These are phyloP conservation scores for Podargus strigoides DNA, from an alignment of 2,797 vertebrate species.

Conservation along the genomic window DNA sequence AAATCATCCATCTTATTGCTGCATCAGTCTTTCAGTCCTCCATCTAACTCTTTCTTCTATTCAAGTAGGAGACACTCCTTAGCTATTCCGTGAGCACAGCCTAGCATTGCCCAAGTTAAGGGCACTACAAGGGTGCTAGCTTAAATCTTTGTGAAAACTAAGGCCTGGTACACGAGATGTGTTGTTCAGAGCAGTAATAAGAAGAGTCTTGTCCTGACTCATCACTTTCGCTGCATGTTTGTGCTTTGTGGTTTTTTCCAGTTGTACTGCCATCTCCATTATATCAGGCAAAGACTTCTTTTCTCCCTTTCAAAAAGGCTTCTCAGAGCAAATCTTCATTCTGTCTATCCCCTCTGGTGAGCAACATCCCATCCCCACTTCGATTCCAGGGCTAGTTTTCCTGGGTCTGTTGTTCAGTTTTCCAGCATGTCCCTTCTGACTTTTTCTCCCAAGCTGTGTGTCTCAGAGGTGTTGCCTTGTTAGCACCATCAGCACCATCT, in stretches of 20 bases:
- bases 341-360: neutral
- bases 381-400: neutral
- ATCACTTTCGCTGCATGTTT: neutral
- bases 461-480: neutral
- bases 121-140: neutral
- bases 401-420: neutral
- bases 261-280: neutral
- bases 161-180: neutral
- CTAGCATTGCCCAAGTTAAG: neutral
- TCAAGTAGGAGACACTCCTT: neutral
- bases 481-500: neutral
- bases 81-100: neutral
- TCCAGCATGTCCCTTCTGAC: neutral
- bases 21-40: neutral
- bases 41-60: neutral
- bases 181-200: neutral
- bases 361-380: neutral
- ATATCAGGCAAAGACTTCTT: neutral
- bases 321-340: neutral
- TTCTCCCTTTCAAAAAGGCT: neutral
- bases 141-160: neutral
- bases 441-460: neutral
- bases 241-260: neutral
- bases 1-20: slow-evolving; percentile 35
- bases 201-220: neutral